Conservation (phyloP, 1,140 invertebrate species). For the Temnothorax longispinosus region DNA sequence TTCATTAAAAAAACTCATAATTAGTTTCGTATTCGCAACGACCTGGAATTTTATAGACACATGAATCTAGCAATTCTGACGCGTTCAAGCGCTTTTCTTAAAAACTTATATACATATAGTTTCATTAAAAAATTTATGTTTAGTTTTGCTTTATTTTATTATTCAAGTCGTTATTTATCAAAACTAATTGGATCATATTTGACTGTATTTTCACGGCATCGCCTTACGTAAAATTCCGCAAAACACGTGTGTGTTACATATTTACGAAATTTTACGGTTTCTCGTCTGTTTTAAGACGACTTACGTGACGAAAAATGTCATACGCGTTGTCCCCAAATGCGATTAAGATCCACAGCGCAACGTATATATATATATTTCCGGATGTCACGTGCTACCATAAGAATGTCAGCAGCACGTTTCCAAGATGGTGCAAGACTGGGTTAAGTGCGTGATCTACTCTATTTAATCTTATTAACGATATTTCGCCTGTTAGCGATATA, state of each 20-base stretch:
- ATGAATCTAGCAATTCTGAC: neutral
- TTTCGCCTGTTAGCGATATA: slow-evolving; percentile 13
- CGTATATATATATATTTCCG: too few species aligned
- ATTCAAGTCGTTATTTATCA: neutral
- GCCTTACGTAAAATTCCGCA: neutral
- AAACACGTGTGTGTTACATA: neutral
- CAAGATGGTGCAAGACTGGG: neutral
- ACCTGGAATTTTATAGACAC: neutral
- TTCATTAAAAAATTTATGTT: neutral
- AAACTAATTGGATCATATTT: neutral
- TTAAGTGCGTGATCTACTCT: slow-evolving; percentile 35
- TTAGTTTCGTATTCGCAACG: neutral
- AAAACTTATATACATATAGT: neutral
- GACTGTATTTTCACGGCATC: neutral
- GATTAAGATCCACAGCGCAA: neutral
- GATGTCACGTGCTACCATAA: neutral
- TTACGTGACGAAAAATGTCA: neutral
- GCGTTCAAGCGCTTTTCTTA: neutral
- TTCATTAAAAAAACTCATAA: neutral
- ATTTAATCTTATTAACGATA: slow-evolving; percentile 25
- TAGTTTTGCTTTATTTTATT: neutral
- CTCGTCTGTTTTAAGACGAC: slow-evolving; percentile 6
- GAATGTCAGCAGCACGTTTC: neutral
- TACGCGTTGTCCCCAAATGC: neutral
- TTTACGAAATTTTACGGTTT: slow-evolving; percentile 28